Evolutionary conservation across 2,888 invertebrate species (phyloP), one percentile per base, ranked within the genome.

Genomic region (Leucozona laternaria): DNA sequence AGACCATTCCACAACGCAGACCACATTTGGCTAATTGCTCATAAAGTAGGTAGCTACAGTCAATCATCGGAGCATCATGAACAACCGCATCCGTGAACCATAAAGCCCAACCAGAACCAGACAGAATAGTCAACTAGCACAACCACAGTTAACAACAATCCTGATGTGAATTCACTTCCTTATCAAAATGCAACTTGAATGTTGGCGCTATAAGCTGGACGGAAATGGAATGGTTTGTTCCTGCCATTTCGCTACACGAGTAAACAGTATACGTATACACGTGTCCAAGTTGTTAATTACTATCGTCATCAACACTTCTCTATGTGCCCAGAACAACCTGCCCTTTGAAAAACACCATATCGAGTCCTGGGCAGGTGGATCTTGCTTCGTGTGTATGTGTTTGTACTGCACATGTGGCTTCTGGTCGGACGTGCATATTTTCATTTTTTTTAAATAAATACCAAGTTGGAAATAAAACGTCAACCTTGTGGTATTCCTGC

Each of bases 281-380:
- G 80, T 76, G 76, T 76, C 22, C 77, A 64, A 71, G 64, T 64
- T 57, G 64, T 77, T 82, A 82, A 77, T 82, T 82, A 77, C 70
- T 71, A 57, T 64, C 64, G 28, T 71, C 48, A 72, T 62, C 48
- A 64, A 76, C 71, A 60, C 64, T 71, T 48, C 48, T 48, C 13
- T n/a, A n/a, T n/a, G n/a, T 20, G 70, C 34, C 68, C 31, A 11
- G 17, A 1, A 13, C 28, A 7, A 0, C 2, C 8, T 13, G 37
- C 60, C 22, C 40, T 40, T 60, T 40, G 60, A 60, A 60, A 37
- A 7, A 28, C 25, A n/a, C 15, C 15, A 22, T 40, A 60, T 20
- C 15, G 60, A 58, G 22, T 40, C 15, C n/a, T 45, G 48, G 48
- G 20, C 22, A 50, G 50, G 53, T 53, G 25, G 25, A 53, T 25